Conservation (phyloP, 1,140 invertebrate species). For the Thalassaphorura encarpata region DNA sequence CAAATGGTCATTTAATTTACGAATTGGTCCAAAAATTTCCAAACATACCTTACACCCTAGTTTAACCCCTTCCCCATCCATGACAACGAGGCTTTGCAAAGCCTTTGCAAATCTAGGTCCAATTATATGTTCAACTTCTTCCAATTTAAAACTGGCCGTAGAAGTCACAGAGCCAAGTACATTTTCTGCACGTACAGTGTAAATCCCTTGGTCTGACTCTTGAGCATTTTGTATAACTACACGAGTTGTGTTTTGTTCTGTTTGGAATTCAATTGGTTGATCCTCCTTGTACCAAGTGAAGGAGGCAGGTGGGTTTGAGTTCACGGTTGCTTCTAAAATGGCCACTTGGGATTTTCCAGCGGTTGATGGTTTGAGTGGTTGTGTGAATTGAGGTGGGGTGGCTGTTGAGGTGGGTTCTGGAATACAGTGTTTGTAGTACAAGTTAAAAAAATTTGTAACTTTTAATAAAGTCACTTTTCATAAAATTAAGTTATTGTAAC, state of each 20-base stretch:
- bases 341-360: constrained; percentile 63
- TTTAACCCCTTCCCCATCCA: constrained; percentile 82
- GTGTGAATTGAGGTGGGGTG: constrained; percentile 60
- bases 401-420: constrained; percentile 47
- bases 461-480: neutral
- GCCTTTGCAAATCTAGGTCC: constrained; percentile 10
- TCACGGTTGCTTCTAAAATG: constrained; percentile 63
- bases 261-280: constrained; percentile 48
- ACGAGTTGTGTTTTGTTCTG: constrained; percentile 65
- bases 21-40: neutral
- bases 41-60: constrained; percentile 56
- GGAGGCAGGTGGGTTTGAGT: constrained; percentile 63
- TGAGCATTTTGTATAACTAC: constrained; percentile 64
- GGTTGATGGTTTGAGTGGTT: constrained; percentile 57
- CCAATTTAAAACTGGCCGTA: constrained; percentile 61
- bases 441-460: neutral
- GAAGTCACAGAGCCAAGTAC: constrained; percentile 71
- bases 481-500: no score
- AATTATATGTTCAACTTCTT: constrained; percentile 39
- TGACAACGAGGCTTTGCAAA: constrained; percentile 45
- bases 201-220: constrained; percentile 58
- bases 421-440: constrained; percentile 33
- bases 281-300: constrained; percentile 75
- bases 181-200: constrained; percentile 82
- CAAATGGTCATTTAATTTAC: neutral